A percentile compares a stretch with the other conserved stretches of the same genome.
Evolutionary conservation across 2,797 vertebrate species (phyloP).

Genomic region (Toxotes lorentzi): DNA sequence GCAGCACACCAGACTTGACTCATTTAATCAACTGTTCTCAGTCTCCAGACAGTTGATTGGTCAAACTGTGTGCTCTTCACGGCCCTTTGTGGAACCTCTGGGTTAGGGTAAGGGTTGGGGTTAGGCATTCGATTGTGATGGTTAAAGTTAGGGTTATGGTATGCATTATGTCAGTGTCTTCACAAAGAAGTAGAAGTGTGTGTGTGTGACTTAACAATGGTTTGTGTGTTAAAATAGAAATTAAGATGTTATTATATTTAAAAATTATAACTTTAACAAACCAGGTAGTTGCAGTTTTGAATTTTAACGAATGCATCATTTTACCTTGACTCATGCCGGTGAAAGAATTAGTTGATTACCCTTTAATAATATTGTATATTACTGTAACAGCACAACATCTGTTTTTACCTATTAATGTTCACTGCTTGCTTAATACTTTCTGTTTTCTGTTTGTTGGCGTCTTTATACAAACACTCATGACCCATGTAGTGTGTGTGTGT

Average conservation of each 20-base stretch:
- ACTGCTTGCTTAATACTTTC: not conserved
- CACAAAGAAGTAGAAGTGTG: too few relatives aligned
- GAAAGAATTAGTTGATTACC: not conserved
- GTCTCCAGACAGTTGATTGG: too few relatives aligned
- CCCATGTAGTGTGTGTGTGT: not conserved
- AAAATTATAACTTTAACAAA: not conserved
- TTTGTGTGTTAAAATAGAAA: not conserved
- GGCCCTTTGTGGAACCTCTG: too few relatives aligned
- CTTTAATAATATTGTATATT: not conserved
- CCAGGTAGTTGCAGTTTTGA: not conserved
- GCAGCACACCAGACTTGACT: too few relatives aligned
- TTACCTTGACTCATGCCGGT: not conserved
- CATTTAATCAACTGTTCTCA: too few relatives aligned
- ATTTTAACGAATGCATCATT: not conserved
- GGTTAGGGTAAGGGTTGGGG: too few relatives aligned
- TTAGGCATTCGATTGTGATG: too few relatives aligned
- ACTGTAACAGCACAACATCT: not conserved
- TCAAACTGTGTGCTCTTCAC: too few relatives aligned
- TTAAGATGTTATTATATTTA: not conserved
- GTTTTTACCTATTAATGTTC: not conserved
- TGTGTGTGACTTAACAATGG: not conserved
- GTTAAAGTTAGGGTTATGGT: too few relatives aligned
- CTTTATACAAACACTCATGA: not conserved
- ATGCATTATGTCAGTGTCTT: too few relatives aligned
- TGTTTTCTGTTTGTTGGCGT: not conserved